A percentile compares a stretch with the other conserved stretches of the same genome.
Evolutionary conservation across 1,140 invertebrate species (phyloP).

Genomic region (Pseudomyrmex cubaensis): DNA sequence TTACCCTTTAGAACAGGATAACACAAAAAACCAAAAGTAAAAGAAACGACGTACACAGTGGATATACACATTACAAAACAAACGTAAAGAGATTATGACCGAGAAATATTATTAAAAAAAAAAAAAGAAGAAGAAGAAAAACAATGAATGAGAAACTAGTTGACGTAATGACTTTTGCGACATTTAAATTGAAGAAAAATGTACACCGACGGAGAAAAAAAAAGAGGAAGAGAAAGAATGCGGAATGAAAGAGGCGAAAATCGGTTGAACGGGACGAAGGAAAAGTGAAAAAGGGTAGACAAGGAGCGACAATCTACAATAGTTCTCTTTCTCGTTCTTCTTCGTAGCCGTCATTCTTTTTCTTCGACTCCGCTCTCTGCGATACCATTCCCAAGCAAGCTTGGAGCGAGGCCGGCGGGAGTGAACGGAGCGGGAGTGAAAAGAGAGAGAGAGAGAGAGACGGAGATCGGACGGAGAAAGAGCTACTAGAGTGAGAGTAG

Average conservation of each 20-base stretch:
- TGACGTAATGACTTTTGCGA: neutral
- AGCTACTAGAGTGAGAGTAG: neutral
- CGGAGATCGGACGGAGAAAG: neutral
- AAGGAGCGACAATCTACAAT: slow-evolving; percentile 53
- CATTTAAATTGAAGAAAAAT: slow-evolving; percentile 14
- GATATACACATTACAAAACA: neutral
- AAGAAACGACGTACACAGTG: too few species aligned
- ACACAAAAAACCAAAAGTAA: too few species aligned
- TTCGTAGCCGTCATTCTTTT: slow-evolving; percentile 28
- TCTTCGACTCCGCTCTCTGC: slow-evolving; percentile 39
- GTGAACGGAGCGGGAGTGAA: slow-evolving; percentile 8
- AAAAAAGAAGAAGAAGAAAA: neutral
- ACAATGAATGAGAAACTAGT: slow-evolving; percentile 18
- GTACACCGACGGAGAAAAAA: neutral
- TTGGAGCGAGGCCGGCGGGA: slow-evolving; percentile 15
- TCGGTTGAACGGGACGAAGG: neutral
- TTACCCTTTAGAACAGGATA: too few species aligned
- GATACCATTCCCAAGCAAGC: slow-evolving; percentile 46
- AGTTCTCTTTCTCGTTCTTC: slow-evolving; percentile 10
- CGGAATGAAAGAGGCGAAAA: neutral
- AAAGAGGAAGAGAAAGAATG: slow-evolving; percentile 13
- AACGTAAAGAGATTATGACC: neutral
- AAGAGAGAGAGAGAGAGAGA: neutral
- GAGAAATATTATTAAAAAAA: neutral
- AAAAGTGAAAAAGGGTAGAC: slow-evolving; percentile 34